phyloP scores from a whole-genome alignment of 2,797 vertebrate genomes.

The Acridotheres tristis region DNA sequence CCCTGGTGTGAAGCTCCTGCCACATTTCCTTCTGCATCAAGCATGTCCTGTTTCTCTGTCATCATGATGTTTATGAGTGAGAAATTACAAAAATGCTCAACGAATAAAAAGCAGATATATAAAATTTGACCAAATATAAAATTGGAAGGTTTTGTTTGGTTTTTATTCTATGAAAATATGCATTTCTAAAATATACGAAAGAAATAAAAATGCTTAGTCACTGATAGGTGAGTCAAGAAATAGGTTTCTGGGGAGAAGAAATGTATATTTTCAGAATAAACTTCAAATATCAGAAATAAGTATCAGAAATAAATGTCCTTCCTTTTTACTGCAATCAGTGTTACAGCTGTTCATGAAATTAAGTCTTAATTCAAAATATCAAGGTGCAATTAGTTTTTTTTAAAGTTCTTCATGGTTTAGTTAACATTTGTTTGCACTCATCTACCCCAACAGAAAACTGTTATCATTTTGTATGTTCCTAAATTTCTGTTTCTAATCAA shows the following conservation, averaged over 20 bases:
- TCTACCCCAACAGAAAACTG: neutral
- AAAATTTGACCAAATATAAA: neutral
- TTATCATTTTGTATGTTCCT: neutral
- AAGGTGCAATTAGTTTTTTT: neutral
- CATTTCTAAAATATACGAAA: neutral
- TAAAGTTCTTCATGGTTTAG: neutral
- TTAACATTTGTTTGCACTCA: neutral
- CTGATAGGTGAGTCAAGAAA: neutral
- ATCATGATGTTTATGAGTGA: neutral
- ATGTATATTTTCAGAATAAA: neutral
- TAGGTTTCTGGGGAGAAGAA: neutral
- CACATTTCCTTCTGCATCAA: neutral
- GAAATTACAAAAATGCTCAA: neutral
- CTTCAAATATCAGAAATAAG: neutral
- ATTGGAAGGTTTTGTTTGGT: neutral
- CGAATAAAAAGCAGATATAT: neutral
- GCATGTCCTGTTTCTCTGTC: neutral
- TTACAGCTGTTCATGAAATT: neutral
- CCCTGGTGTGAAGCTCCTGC: neutral
- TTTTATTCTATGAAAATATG: neutral
- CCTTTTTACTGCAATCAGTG: neutral
- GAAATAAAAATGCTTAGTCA: neutral
- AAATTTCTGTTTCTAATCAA: neutral
- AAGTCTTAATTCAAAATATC: neutral
- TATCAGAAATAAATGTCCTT: neutral